A percentile compares a stretch with the other conserved stretches of the same genome.
phyloP scores from a whole-genome alignment of 2,888 invertebrate genomes.

The Cryptosula pallasiana region DNA sequence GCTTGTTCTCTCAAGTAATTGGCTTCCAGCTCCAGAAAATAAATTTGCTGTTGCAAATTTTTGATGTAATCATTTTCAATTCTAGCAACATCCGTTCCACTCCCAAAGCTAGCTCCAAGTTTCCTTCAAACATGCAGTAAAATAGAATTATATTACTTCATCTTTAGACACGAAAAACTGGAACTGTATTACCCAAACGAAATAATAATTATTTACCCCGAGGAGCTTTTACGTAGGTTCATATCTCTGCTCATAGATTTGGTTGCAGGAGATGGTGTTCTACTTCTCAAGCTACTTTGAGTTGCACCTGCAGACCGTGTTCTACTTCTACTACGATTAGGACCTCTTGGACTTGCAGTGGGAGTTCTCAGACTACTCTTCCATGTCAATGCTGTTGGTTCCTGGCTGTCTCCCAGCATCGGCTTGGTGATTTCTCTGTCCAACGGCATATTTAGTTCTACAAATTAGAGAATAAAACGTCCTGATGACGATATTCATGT shows the following conservation, averaged over 20 bases:
- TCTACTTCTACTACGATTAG: neutral
- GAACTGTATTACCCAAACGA: neutral
- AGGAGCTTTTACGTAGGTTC: neutral
- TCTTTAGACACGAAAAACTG: neutral
- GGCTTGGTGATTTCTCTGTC: constrained; percentile 14
- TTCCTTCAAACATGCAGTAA: neutral
- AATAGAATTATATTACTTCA: neutral
- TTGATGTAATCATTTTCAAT: constrained; percentile 52
- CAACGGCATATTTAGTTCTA: neutral
- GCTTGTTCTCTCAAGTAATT: constrained; percentile 52
- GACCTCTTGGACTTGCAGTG: neutral
- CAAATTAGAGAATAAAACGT: no score
- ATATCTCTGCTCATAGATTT: neutral
- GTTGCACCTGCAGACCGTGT: constrained; percentile 2
- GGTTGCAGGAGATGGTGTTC: constrained; percentile 1
- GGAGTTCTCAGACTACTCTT: constrained; percentile 2
- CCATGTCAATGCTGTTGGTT: constrained; percentile 19
- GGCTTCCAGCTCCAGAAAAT: constrained; percentile 51
- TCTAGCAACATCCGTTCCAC: constrained; percentile 30
- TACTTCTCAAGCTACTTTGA: neutral
- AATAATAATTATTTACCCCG: neutral
- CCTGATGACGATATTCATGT: no score
- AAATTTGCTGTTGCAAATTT: constrained; percentile 53
- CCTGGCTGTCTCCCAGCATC: neutral
- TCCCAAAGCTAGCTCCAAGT: constrained; percentile 25